Evolutionary conservation across 2,113 vertebrate species (phyloP), one percentile per base, ranked within the genome.

Genomic region (Motacilla tschutschensis): DNA sequence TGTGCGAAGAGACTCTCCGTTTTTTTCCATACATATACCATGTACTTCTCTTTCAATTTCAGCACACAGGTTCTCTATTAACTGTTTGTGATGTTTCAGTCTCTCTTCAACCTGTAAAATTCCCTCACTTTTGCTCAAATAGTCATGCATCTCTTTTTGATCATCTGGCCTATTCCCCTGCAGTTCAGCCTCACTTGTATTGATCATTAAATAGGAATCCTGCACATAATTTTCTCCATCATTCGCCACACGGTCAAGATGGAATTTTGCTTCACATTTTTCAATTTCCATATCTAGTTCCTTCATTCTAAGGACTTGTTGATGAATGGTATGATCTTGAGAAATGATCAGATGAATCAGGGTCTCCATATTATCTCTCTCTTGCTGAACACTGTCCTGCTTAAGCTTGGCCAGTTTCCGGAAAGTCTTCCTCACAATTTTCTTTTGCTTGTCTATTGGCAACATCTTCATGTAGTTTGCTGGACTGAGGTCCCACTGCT

Each of bases 391-490:
- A 12, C 91, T 97, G 73, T 97, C 97, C 71, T 98, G 97, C 91
- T 98, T 98, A 62, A 99, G 96, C 91, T 98, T 99, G 69, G 98
- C 98, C 80, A 99, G 94, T 90, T 99, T 99, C 76, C 98, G 93
- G 91, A 99, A 99, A 31, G 98, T 98, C 84, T 99, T 99, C 89
- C 97, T 98, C 54, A 99, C 98, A 70, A 99, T 97, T 73, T 98
- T 98, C 67, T 98, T 99, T 70, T 99, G 99, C 67, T 98, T 98
- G 74, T 99, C 98, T 21, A 91, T 95, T 33, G 98, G 98, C 77
- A 98, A 88, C 22, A 97, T 95, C 95, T 98, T 98, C 93, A 98
- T 95, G 84, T 97, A 98, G 86, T 98, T 97, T 17, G 93, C 89
- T 9, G 97, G 97, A 76, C 97, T 96, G 26, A 97, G 95, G 9